These are phyloP conservation scores for Leptopilina syphax DNA, from an alignment of 2,888 invertebrate species.

Conservation along the genomic window DNA sequence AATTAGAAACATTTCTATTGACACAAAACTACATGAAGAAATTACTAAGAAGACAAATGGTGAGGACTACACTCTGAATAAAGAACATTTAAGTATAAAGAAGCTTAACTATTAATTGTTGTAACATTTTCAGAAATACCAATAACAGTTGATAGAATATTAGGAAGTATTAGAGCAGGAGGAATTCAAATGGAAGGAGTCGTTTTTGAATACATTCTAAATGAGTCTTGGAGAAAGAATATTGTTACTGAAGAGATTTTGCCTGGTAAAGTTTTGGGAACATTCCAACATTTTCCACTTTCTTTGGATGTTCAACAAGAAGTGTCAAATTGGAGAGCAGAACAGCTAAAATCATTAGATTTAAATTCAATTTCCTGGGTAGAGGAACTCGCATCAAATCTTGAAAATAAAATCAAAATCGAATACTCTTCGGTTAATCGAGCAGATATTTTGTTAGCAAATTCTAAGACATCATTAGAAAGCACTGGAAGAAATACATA, in stretches of 20 bases:
- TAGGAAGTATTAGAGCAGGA: background rate
- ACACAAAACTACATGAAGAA: constrained; percentile 75
- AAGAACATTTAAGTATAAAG: no score
- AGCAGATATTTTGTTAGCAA: constrained; percentile 80
- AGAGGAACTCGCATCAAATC: constrained; percentile 79
- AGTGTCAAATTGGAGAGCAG: background rate
- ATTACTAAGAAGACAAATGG: background rate
- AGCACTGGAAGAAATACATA: constrained; percentile 74
- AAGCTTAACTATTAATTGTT: constrained; percentile 73
- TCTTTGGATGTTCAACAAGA: background rate
- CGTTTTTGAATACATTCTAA: background rate
- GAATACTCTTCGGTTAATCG: constrained; percentile 92
- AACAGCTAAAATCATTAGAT: background rate
- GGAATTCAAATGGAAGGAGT: constrained; percentile 27
- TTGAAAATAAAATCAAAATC: constrained; percentile 77
- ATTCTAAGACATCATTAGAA: constrained; percentile 86
- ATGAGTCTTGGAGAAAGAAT: background rate
- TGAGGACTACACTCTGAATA: background rate
- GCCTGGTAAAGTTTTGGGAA: background rate
- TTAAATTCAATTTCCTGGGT: constrained; percentile 81
- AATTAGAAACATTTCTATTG: constrained; percentile 79
- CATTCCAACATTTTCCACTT: background rate
- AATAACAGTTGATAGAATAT: background rate
- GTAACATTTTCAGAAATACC: constrained; percentile 58
- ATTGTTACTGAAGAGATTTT: background rate